These are phyloP conservation scores for Podarcis siculus DNA, from an alignment of 2,797 vertebrate genomes.

Conservation along the genomic window DNA sequence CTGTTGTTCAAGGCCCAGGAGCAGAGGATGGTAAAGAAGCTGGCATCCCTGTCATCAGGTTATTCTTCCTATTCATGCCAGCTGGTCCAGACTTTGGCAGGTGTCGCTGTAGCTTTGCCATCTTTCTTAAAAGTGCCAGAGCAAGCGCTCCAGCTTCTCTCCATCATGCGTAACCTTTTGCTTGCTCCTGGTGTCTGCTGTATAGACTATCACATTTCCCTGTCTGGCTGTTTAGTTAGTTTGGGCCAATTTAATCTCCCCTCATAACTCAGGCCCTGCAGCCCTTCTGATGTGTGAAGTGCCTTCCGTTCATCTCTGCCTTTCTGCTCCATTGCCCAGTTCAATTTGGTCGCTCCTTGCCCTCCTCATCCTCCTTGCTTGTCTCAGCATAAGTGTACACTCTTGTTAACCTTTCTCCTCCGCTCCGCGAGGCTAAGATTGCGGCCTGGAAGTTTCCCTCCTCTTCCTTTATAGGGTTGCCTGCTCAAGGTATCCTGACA, in stretches of 20 bases:
- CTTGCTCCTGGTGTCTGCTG: neutral
- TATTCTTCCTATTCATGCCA: neutral
- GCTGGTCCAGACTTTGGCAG: neutral
- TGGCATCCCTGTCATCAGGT: neutral
- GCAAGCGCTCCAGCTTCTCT: no score
- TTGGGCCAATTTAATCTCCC: slow-evolving; percentile 13
- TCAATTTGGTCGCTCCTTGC: slow-evolving; percentile 17
- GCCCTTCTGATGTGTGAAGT: neutral
- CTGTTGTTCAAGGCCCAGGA: neutral
- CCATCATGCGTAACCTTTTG: neutral
- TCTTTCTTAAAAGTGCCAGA: neutral
- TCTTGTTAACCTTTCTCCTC: slow-evolving; percentile 18
- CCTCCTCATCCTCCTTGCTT: slow-evolving; percentile 20
- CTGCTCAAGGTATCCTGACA: neutral
- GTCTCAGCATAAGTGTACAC: neutral
- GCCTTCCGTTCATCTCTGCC: slow-evolving; percentile 16
- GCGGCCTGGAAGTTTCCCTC: neutral
- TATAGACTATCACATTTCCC: neutral
- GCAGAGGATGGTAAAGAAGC: neutral
- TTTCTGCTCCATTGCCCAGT: slow-evolving; percentile 32
- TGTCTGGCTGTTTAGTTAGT: neutral
- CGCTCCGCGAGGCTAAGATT: neutral
- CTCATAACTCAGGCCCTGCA: slow-evolving; percentile 15
- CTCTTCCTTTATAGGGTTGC: neutral
- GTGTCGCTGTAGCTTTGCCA: neutral